Conservation (phyloP, 1,140 invertebrate species). For the Diorhabda carinulata region DNA sequence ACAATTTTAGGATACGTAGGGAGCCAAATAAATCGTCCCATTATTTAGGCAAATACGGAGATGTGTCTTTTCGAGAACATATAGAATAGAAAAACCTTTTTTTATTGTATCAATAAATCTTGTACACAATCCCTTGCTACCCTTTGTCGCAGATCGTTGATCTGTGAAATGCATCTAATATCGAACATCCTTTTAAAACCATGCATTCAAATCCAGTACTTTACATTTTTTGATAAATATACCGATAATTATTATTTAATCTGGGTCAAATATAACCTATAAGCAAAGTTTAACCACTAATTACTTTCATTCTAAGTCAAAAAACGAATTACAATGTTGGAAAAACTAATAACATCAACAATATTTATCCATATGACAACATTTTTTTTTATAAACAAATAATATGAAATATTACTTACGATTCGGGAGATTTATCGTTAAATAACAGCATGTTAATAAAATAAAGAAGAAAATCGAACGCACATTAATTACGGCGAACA, state of each 20-base stretch:
- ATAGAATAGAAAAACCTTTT: background rate
- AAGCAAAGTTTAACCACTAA: background rate
- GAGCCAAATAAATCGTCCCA: constrained; percentile 27
- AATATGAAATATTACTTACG: background rate
- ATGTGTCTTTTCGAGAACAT: background rate
- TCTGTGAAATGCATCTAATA: background rate
- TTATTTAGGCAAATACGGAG: constrained; percentile 25
- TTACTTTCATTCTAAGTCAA: background rate
- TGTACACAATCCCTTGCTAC: background rate
- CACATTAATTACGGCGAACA: background rate
- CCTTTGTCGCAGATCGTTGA: background rate
- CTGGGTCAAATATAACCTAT: background rate
- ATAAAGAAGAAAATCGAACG: background rate
- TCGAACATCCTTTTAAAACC: background rate
- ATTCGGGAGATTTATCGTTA: background rate
- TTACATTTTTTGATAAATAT: background rate
- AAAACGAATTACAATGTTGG: background rate
- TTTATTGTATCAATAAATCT: background rate
- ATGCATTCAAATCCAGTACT: background rate
- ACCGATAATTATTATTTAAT: background rate
- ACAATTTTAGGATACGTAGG: constrained; percentile 4
- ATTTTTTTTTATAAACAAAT: background rate
- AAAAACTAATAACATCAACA: too few species aligned
- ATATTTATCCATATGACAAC: background rate
- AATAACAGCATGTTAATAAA: background rate